Evolutionary conservation across 2,113 vertebrate genomes (phyloP), one percentile per base, ranked within the genome.

Genomic region (Entelurus aequoreus): DNA sequence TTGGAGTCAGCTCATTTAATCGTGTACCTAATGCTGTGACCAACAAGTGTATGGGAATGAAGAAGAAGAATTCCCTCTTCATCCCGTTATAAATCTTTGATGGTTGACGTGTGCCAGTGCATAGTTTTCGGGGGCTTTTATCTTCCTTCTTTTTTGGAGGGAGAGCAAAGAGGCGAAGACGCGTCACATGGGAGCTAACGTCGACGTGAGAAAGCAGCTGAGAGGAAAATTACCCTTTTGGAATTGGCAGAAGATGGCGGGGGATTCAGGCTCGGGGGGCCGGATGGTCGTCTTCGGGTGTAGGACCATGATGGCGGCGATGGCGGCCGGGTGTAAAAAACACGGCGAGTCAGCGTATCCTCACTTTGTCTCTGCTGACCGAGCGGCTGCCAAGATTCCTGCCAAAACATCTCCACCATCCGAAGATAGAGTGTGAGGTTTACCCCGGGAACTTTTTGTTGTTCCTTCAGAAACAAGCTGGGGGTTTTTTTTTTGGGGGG

Each of bases 281-380:
- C 90, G 79, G 79, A 79, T 76, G 81, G 86, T 89, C 87, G 75
- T 89, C 54, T 90, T 46, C 66, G 72, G 76, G 78, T 59, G 72
- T 54, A 48, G 76, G 82, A 82, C 71, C 84, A 84, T 59, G 89
- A 86, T 90, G 89, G 92, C 92, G 89, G 93, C 92, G 53, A 4
- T 55, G 54, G 36, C 9, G 54, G 55, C 11, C 12, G 10, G n/a
- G 13, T 12, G 16, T 44, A 57, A 92, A 92, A 92, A 91, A 93
- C 89, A 87, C 92, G 94, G 91, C 83, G 90, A 94, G 87, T 96
- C 94, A 97, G 94, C 92, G 90, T 86, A 89, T 93, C 88, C 90
- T 91, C 84, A 77, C 90, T 91, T 81, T 90, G 92, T 93, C 93
- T 94, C 93, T 80, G 81, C 86, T 90, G 91, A 92, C 92, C 72